Evolutionary conservation across 2,113 vertebrate genomes (phyloP).

Genomic region (Tychaedon coryphoeus): DNA sequence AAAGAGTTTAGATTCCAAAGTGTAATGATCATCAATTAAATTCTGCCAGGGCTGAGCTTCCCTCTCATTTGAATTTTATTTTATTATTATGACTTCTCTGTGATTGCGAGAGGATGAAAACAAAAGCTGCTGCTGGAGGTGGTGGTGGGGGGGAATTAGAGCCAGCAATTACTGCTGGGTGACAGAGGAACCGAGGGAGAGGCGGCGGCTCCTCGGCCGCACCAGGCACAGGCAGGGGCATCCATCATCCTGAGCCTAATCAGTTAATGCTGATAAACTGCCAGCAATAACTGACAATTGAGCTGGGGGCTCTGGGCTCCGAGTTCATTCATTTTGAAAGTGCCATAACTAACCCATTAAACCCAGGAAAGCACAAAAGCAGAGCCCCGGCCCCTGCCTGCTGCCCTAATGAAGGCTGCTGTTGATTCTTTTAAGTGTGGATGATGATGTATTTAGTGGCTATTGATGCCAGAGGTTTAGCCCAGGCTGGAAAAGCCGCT

Average conservation of each 20-base stretch:
- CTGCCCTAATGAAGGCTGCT: slow-evolving; percentile 8
- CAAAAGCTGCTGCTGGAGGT: background rate
- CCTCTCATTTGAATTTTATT: slow-evolving; percentile 73
- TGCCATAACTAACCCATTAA: slow-evolving; percentile 53
- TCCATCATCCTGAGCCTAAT: slow-evolving; percentile 76
- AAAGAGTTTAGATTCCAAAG: slow-evolving; percentile 74
- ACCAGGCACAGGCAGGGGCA: slow-evolving; percentile 56
- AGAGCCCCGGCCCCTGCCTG: slow-evolving; percentile 20
- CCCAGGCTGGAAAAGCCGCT: background rate
- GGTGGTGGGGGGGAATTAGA: background rate
- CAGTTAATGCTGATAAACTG: slow-evolving; percentile 81
- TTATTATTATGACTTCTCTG: slow-evolving; percentile 32
- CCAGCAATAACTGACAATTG: slow-evolving; percentile 80
- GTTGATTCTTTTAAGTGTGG: slow-evolving; percentile 33
- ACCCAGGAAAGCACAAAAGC: background rate
- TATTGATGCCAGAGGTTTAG: slow-evolving; percentile 16
- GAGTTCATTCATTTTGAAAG: slow-evolving; percentile 74
- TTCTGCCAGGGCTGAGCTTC: slow-evolving; percentile 66
- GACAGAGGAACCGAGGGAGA: background rate
- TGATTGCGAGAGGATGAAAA: background rate
- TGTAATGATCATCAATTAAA: slow-evolving; percentile 76
- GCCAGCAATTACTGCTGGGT: slow-evolving; percentile 26
- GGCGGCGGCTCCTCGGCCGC: background rate
- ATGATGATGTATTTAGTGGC: slow-evolving; percentile 30
- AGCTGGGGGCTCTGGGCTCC: slow-evolving; percentile 35